These are phyloP conservation scores for Drosophila bipectinata DNA, from an alignment of 1,140 invertebrate species.

Conservation along the genomic window DNA sequence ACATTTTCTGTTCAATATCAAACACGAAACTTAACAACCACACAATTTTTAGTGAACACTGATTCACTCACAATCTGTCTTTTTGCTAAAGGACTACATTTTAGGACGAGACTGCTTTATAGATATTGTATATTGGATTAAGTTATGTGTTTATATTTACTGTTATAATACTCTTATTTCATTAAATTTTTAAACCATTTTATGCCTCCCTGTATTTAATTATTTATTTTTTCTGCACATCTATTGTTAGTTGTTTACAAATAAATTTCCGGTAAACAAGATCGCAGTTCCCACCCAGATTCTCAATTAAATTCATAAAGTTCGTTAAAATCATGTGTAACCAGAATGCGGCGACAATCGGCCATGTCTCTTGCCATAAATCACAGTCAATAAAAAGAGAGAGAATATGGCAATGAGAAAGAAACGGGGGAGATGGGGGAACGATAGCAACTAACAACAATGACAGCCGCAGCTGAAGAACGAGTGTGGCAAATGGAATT, in stretches of 20 bases:
- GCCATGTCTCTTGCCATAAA: slow-evolving; percentile 32
- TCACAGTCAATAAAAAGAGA: slow-evolving; percentile 20
- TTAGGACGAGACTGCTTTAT: no score
- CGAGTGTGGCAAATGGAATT: slow-evolving; percentile 59
- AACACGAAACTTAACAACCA: no score
- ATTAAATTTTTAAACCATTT: no score
- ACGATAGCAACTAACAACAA: slow-evolving; percentile 34
- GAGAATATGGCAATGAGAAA: no score
- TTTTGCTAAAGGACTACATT: no score
- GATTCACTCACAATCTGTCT: no score
- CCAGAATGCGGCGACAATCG: slow-evolving; percentile 48
- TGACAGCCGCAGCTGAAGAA: slow-evolving; percentile 32
- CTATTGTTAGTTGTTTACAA: slow-evolving; percentile 21
- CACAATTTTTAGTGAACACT: no score
- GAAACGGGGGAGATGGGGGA: background rate
- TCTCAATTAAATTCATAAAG: slow-evolving; percentile 31
- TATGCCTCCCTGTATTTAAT: background rate
- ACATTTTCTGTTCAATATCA: no score
- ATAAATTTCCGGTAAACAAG: slow-evolving; percentile 30
- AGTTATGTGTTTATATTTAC: no score
- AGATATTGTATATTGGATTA: no score
- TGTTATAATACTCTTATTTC: no score
- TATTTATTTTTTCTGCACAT: background rate
- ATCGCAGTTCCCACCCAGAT: slow-evolving; percentile 5
- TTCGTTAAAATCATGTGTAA: slow-evolving; percentile 41